Base-by-base conservation (phyloP, 2,113 vertebrate genomes). In the Bubo scandiacus region DNA sequence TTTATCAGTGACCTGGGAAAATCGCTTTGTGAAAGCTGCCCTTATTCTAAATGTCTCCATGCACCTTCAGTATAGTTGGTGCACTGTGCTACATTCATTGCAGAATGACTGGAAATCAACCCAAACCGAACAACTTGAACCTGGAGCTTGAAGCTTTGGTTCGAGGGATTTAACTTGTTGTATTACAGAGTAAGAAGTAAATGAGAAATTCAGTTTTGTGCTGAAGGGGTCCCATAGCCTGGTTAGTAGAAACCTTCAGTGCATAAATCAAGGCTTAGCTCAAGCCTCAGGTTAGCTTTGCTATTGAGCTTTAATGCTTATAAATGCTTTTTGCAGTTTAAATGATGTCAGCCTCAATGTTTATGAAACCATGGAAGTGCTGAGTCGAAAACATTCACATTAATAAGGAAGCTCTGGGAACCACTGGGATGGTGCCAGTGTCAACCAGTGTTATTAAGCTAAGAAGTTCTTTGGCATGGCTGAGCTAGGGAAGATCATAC, bases 391-490 rank as follows among this genome's bases (percentile, higher is more conserved):
- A 86, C 86, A 95, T 95, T 96, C 74, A 68, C 90, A 86, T 95
- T 96, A 97, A 94, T 95, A 97, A 96, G 95, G 94, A 97, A 97
- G 90, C 63, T 14, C 86, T 97, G 80, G 94, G 97, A 98, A 96
- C 74, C 38, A 42, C 91, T 98, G 98, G 94, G 91, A 80, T 65
- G 70, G 58, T 97, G 96, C 97, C 97, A 97, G 91, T 81, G 70
- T 94, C 30, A 19, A 92, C 92, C 91, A 88, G 40, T 15, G 58
- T 94, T 94, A 95, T 74, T 97, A 97, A 95, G 83, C 95, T 92
- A 97, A 96, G 92, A 94, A 92, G 83, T 88, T 95, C 92, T 95
- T 95, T 97, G 94, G 97, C 94, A 96, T 13, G 2, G n/a, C 70
- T 94, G 96, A 97, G 61, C 67, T 34, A 40, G 87, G 70, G 84